Base-by-base conservation (phyloP, 2,113 vertebrate genomes). In the Elephantulus edwardii region DNA sequence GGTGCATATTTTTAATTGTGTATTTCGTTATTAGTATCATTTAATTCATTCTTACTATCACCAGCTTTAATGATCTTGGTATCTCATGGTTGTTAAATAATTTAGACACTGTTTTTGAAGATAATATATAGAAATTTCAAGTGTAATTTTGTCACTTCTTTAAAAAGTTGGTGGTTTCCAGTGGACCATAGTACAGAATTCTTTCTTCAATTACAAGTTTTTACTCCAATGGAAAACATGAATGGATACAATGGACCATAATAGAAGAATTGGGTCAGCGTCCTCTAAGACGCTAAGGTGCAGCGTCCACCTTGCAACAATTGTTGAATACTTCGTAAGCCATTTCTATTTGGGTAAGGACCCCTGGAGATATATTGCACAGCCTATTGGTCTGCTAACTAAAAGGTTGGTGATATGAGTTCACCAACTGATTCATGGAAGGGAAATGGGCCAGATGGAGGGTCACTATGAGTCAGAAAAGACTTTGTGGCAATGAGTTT, bases 11-110 rank as follows among this genome's bases (percentile, higher is more conserved):
- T 46, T 56, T 78, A 62, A 26, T 33, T 91, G 79, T 88, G 74
- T 35, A 9, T 92, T 91, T 93, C 88, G 94, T 92, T 38, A 71
- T 52, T 88, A 24, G 16, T 16, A 13, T 72, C 62, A 40, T 38
- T 80, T 35, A 75, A 38, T 64, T 26, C 6, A 11, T 3, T 16
- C 30, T 80, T 90, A 35, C 22, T 33, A 80, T 54, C 40, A 33
- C 22, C 28, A 80, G n/a, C 35, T 71, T 2, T 68, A 5, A 30
- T 62, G 22, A 35, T 64, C 46, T 62, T 76, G 7, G 7, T 79
- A 6, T 40, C 10, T 33, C 26, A 33, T 20, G 42, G 84, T 30
- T 46, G 28, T 60, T 60, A 56, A 11, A 2, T 38, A 17, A 12
- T 30, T 42, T 79, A 16, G 9, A 10, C 5, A n/a, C 30, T 79